Evolutionary conservation across 92 coral and sea anemone genomes (phyloP), one percentile per base, ranked within the genome.

Genomic region (Epizoanthus scotinus): DNA sequence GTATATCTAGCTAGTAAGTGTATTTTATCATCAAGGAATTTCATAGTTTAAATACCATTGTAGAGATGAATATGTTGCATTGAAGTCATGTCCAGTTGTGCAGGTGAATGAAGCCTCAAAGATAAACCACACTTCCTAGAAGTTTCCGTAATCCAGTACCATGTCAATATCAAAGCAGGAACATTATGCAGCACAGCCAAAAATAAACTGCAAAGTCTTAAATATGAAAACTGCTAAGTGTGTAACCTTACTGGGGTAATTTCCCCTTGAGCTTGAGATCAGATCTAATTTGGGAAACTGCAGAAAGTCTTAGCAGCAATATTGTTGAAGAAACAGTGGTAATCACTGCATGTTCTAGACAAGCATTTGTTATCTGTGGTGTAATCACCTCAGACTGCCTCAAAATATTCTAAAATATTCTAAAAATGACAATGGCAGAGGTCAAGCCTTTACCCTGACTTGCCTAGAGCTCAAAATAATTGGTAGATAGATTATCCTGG

Each of bases 391-490:
- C 20, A 6, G 28, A 67, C 81, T 38, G 60, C 22, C 67, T 42
- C 58, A 59, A 58, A 59, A 60, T 75, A 34, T 59, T 75, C 65
- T 56, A 3, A 17, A 55, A 17, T 75, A 34, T 59, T 75, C 65
- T 56, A 3, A 17, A 55, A 17, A 55, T 50, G 65, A 73, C 79
- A 73, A 73, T 55, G 65, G 36, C 55, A 17, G 38, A 36, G 81
- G 81, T 75, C 68, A 75, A 75, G 44, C 40, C 57, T 58, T 58
- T 59, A 68, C 68, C 81, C 81, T 59, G 57, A 18, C 81, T 75
- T 40, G 81, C 81, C 81, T 57, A 58, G 6, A 75, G 38, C 57
- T 20, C 12, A 15, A 58, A 25, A 38, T 29, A 17, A 75, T 75
- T 75, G 81, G 81, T 36, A 55, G 81, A 40, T 13, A 38, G 81